Evolutionary conservation across 2,113 vertebrate species (phyloP), one percentile per base, ranked within the genome.

Genomic region (Ctenodactylus gundi): DNA sequence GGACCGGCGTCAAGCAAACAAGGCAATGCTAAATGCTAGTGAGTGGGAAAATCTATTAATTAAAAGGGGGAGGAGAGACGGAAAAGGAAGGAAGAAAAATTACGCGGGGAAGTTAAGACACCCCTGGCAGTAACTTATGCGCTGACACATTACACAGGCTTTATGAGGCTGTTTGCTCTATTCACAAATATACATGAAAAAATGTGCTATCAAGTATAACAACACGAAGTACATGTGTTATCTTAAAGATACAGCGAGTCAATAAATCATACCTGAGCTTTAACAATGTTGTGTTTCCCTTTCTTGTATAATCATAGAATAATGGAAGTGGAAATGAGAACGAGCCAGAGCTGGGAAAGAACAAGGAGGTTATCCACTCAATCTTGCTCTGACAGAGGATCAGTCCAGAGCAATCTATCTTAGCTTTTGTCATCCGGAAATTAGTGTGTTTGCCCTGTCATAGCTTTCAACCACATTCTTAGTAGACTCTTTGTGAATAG

Each of bases 81-180:
- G 36, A 20, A 65, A 7, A 58, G 85, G 44, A 95, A 96, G 88
- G 29, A 96, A 97, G 94, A 98, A 97, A 98, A 97, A 97, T 95
- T 96, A 95, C 76, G 3, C 95, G 34, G 95, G 60, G 80, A 96
- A 97, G 94, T 97, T 98, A 98, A 98, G 97, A 97, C 95, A 97
- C 85, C 94, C 88, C 17, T 34, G 82, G 94, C 94, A 96, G 94
- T 98, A 97, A 98, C 92, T 98, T 98, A 97, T 23, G 44, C 0
- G 0, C 91, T 98, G 97, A 97, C 97, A 97, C 95, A 97, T 95
- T 91, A 93, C 95, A 97, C 39, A 97, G 93, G 77, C 85, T 93
- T 96, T 98, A 97, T 88, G 94, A 97, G 95, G 92, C 93, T 98
- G 95, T 97, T 98, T 98, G 96, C 96, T 97, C 96, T 92, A 18